Percentiles rank a stretch among this genome's conserved stretches.
These are phyloP conservation scores for Melospiza melodia DNA, from an alignment of 2,113 vertebrate genomes.

Conservation along the genomic window DNA sequence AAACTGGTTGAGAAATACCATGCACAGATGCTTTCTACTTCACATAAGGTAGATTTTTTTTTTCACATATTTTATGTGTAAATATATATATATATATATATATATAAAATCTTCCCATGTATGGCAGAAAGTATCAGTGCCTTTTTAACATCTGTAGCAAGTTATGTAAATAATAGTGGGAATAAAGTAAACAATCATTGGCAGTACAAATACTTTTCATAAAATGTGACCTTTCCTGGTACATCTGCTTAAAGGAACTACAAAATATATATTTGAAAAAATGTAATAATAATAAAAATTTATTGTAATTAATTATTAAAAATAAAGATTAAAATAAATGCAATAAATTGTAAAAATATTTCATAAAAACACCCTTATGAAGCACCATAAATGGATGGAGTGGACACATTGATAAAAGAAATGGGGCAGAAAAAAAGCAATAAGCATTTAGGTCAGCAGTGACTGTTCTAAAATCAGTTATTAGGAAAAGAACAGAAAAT, in stretches of 20 bases:
- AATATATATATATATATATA: neutral
- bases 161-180: neutral
- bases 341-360: neutral
- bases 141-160: neutral
- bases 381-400: neutral
- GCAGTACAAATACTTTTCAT: neutral
- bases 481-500: neutral
- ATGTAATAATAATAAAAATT: fast-evolving
- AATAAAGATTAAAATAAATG: neutral
- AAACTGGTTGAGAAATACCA: neutral
- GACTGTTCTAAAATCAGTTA: neutral
- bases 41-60: neutral
- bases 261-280: fast-evolving
- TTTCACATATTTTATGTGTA: no score
- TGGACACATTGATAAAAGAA: neutral
- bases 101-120: neutral
- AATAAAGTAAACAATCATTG: neutral
- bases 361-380: neutral
- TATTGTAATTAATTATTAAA: neutral
- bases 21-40: neutral
- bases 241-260: neutral
- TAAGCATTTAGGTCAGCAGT: neutral
- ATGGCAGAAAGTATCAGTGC: neutral
- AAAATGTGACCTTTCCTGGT: neutral
- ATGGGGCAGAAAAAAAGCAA: neutral